These are phyloP conservation scores for Rhopalosiphum padi DNA, from an alignment of 1,140 invertebrate genomes.

Conservation along the genomic window DNA sequence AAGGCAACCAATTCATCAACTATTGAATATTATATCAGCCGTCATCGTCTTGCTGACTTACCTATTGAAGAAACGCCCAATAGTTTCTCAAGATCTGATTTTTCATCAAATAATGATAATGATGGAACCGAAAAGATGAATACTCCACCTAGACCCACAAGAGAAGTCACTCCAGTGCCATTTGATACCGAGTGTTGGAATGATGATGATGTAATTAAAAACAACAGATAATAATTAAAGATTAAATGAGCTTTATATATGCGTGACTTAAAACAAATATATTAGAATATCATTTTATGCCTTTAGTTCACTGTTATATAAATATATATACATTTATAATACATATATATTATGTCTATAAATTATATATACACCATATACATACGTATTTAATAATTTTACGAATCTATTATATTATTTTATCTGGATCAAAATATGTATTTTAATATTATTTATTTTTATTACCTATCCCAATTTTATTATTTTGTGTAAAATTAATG, in stretches of 20 bases:
- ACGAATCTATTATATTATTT: not conserved
- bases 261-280: not conserved
- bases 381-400: not conserved
- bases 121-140: not conserved
- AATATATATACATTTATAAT: not conserved
- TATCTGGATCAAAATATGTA: not conserved
- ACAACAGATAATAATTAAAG: not conserved
- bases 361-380: not conserved
- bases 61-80: not conserved
- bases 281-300: not conserved
- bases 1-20: not conserved
- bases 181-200: constrained; percentile 35
- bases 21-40: constrained; percentile 8
- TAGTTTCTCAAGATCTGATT: not conserved
- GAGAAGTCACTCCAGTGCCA: constrained; percentile 37
- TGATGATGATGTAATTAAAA: not conserved
- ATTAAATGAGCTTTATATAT: not conserved
- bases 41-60: too few relatives aligned
- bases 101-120: not conserved
- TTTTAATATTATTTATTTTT: constrained; percentile 25
- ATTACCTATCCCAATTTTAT: not conserved
- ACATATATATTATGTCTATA: not conserved
- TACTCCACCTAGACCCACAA: constrained; percentile 11
- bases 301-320: not conserved
- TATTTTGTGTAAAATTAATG: not conserved